A percentile compares a stretch with the other conserved stretches of the same genome.
Conservation (phyloP, 2,797 vertebrate genomes). For the Otolemur crassicaudatus region DNA sequence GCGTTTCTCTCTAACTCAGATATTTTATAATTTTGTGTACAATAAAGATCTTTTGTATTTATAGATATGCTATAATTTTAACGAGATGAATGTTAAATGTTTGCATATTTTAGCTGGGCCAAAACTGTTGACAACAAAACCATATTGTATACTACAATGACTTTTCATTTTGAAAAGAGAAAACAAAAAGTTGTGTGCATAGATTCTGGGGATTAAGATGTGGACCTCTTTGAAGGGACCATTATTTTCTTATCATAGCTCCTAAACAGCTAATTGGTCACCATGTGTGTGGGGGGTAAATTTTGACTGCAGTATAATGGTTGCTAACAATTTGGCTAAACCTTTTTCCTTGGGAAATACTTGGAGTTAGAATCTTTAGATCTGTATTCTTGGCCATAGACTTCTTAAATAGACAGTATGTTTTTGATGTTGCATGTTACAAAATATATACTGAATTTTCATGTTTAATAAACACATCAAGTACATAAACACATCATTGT, state of each 20-base stretch:
- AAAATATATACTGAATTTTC: neutral
- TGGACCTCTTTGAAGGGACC: neutral
- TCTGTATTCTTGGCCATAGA: neutral
- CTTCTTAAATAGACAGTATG: neutral
- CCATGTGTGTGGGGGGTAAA: neutral
- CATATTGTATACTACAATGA: neutral
- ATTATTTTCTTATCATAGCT: neutral
- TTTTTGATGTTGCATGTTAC: neutral
- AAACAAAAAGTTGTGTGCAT: too few species aligned
- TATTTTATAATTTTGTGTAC: neutral
- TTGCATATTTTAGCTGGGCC: conserved; percentile 1
- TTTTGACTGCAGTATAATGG: neutral
- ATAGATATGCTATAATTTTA: neutral
- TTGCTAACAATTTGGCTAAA: neutral
- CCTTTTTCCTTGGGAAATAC: neutral
- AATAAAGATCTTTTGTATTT: neutral
- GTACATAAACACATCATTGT: neutral
- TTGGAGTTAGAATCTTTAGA: neutral
- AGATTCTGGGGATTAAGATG: neutral
- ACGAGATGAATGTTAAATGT: neutral
- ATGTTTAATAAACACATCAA: neutral
- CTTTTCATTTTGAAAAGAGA: neutral
- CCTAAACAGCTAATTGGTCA: neutral
- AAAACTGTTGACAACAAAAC: neutral
- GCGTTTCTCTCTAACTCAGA: neutral